Evolutionary conservation across 2,888 invertebrate species (phyloP), one percentile per base, ranked within the genome.

Genomic region (Apamea epomidion): DNA sequence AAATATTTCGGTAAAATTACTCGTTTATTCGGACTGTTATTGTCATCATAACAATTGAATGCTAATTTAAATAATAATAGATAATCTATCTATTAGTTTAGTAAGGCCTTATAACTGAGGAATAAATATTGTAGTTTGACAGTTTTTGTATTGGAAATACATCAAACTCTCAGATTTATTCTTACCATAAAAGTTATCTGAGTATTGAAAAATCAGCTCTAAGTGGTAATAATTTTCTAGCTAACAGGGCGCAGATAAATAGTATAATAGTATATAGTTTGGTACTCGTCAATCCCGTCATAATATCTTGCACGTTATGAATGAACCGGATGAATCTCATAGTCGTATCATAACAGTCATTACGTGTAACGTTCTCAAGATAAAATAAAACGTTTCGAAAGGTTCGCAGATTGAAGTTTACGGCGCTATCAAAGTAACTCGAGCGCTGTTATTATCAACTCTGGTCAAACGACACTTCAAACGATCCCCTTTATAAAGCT

Each of bases 381-480:
- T 79, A 79, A 73, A 86, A 88, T 89, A 89, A 87, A 90, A 89
- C 84, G 85, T 86, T 89, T 80, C 73, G 80, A 87, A 87, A 85
- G 87, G 86, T 75, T 78, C 76, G 74, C 86, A 84, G 85, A 91
- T 87, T 89, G 81, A 83, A 86, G 86, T 88, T 90, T 86, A 88
- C 84, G 86, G 86, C 80, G 87, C 86, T 81, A 88, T 90, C 84
- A 91, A 88, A 92, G 86, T 85, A 90, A 88, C 81, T 88, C 78
- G 82, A 78, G 74, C 70, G 71, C 48, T 76, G 74, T 85, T 82
- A 86, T 84, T 90, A 90, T 82, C 80, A 84, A 74, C 29, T 77
- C 82, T 73, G 85, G 81, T 87, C 84, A 84, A 83, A 85, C 76
- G 81, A 79, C 78, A 48, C 70, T 64, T 74, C 80, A 81, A 89